Conservation (phyloP, 1,140 invertebrate species). For the Piezodorus guildinii region DNA sequence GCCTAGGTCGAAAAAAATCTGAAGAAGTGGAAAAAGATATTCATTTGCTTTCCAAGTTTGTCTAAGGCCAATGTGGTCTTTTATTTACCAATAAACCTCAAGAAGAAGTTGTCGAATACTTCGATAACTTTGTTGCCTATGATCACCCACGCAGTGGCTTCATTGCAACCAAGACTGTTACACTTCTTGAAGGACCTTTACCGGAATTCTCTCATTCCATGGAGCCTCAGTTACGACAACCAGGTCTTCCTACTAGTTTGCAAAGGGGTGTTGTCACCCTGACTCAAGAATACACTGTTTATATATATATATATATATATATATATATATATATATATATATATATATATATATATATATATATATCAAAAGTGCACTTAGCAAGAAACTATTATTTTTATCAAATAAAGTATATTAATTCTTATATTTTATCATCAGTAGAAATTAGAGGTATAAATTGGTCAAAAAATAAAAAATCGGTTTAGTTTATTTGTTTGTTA, state of each 20-base stretch:
- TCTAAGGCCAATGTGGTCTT: constrained; percentile 85
- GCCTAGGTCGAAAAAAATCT: constrained; percentile 70
- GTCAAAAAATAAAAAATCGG: no score
- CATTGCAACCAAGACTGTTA: constrained; percentile 62
- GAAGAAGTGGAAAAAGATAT: constrained; percentile 76
- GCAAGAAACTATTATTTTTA: no score
- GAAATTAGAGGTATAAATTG: no score
- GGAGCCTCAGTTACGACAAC: constrained; percentile 84
- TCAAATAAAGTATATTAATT: no score
- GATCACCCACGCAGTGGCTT: constrained; percentile 88
- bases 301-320: no score
- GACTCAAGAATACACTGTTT: constrained; percentile 76
- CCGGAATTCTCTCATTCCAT: constrained; percentile 83
- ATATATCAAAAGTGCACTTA: no score
- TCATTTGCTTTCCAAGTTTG: constrained; percentile 63
- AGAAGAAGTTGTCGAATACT: constrained; percentile 67
- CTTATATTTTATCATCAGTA: no score
- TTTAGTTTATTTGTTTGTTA: no score
- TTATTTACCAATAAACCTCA: constrained; percentile 83
- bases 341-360: no score
- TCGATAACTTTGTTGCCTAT: constrained; percentile 58
- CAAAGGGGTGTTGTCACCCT: constrained; percentile 79
- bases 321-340: no score
- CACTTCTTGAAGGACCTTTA: constrained; percentile 72
- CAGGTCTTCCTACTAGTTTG: constrained; percentile 84